A percentile compares a stretch with the other conserved stretches of the same genome.
Evolutionary conservation across 2,113 vertebrate genomes (phyloP).

Genomic region (Pipra filicauda): DNA sequence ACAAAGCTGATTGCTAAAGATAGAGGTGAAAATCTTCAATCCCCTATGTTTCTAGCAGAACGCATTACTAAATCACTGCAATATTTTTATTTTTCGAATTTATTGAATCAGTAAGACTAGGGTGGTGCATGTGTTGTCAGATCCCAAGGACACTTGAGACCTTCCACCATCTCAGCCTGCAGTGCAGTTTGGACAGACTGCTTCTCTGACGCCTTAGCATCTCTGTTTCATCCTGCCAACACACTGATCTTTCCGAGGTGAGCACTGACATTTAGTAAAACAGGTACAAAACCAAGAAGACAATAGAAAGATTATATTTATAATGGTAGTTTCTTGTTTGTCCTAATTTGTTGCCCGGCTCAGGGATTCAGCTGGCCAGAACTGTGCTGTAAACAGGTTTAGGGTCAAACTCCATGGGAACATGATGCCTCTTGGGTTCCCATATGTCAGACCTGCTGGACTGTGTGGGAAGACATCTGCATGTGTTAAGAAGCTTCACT

Average conservation of each 20-base stretch:
- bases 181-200: neutral
- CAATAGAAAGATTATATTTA: neutral
- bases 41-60: neutral
- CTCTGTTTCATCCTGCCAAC: neutral
- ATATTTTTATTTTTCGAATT: neutral
- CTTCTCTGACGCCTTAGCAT: neutral
- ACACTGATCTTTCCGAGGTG: neutral
- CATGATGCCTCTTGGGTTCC: neutral
- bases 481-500: neutral
- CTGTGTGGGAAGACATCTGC: neutral
- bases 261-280: neutral
- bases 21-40: neutral
- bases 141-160: neutral
- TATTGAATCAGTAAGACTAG: neutral
- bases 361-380: neutral
- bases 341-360: neutral
- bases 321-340: rapidly evolving
- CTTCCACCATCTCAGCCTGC: neutral
- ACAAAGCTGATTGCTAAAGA: neutral
- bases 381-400: neutral
- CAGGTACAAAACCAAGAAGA: neutral
- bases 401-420: neutral
- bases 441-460: neutral
- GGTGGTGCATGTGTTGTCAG: neutral
- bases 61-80: neutral